A percentile compares a stretch with the other conserved stretches of the same genome.
phyloP scores from a whole-genome alignment of 2,113 vertebrate species.

The Pelmatolapia mariae region DNA sequence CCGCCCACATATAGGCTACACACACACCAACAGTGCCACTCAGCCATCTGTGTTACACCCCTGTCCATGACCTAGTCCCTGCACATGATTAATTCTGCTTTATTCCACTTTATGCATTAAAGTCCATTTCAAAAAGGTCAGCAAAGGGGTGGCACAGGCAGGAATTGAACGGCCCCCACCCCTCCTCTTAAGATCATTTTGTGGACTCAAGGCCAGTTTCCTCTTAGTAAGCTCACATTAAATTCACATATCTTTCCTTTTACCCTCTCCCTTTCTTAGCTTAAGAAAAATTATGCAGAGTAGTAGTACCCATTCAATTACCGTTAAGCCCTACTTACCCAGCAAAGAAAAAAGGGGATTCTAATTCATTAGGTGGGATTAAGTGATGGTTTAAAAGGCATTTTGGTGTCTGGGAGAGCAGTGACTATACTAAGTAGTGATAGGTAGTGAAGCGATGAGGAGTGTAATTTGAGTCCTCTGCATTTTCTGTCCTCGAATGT shows the following conservation, averaged over 20 bases:
- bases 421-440: slow-evolving; percentile 16
- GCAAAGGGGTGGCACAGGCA: slow-evolving; percentile 27
- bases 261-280: neutral
- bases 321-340: slow-evolving; percentile 47
- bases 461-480: slow-evolving; percentile 55
- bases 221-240: slow-evolving; percentile 39
- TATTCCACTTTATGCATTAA: slow-evolving; percentile 66
- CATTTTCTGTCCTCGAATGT: slow-evolving; percentile 54
- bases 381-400: slow-evolving; percentile 56
- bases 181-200: slow-evolving; percentile 23
- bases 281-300: slow-evolving; percentile 34
- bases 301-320: slow-evolving; percentile 62
- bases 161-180: slow-evolving; percentile 6
- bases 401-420: slow-evolving; percentile 37
- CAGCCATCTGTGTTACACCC: slow-evolving; percentile 37
- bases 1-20: neutral
- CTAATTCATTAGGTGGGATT: slow-evolving; percentile 64
- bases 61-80: slow-evolving; percentile 56
- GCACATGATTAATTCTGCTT: slow-evolving; percentile 60
- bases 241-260: slow-evolving; percentile 21
- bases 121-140: slow-evolving; percentile 63
- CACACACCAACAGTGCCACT: neutral
- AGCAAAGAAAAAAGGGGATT: slow-evolving; percentile 40
- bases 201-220: slow-evolving; percentile 57
- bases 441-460: slow-evolving; percentile 35